Base-by-base conservation (phyloP, 2,797 vertebrate species). In the Phoebastria nigripes region DNA sequence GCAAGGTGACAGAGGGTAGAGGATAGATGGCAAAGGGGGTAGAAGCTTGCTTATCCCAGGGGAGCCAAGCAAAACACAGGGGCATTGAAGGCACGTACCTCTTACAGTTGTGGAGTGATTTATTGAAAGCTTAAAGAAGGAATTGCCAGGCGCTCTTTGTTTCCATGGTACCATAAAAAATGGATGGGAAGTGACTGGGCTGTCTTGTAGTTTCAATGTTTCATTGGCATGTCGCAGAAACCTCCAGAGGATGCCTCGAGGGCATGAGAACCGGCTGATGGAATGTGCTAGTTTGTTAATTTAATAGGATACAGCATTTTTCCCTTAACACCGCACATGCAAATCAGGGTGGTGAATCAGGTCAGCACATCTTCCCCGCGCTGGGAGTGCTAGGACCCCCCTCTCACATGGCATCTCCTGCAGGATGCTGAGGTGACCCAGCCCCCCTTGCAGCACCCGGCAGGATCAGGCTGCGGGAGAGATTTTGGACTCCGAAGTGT, bases 141-240 rank as follows among this genome's bases (percentile, higher is more conserved):
- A 83, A 87, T 93, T 92, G 95, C 93, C 89, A 49, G 83, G 74
- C 63, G 0, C 88, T 92, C 80, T 95, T 96, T 84, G 95, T 97
- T 97, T 97, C 97, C 97, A 97, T 97, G 97, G 95, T 35, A 95
- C 91, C 95, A 95, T 94, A 95, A 96, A 96, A 97, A 97, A 95
- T 88, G 91, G 95, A 96, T 96, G 95, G 96, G 88, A 97, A 96
- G 95, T 95, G 95, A 96, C 96, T 94, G 89, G 96, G 78, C 86
- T 94, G 96, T 94, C 94, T 97, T 95, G 96, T 95, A 93, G 81
- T 37, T 93, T 93, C 94, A 95, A 96, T 91, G 95, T 94, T 93
- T 97, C 92, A 94, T 87, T 96, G 96, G 96, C 96, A 94, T 93
- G 92, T 96, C 14, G 6, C 8, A 25, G 95, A 96, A 97, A 95